Conservation (phyloP, 2,113 vertebrate species). For the Pomatorhinus ruficollis region DNA sequence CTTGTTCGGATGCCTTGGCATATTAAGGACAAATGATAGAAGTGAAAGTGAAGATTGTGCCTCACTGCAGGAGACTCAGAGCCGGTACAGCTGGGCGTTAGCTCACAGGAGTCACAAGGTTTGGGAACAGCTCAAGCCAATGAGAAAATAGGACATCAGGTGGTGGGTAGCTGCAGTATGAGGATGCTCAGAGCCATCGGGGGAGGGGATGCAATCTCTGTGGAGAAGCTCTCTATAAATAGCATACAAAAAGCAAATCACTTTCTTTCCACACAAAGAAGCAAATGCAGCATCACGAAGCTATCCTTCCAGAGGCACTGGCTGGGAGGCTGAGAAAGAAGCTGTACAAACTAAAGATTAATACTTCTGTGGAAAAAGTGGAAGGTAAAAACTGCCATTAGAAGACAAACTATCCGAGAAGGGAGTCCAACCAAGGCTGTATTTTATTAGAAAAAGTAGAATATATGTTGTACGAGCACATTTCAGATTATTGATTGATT, state of each 20-base stretch:
- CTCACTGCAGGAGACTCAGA: slow-evolving; percentile 20
- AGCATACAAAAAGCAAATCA: slow-evolving; percentile 42
- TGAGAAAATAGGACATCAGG: slow-evolving; percentile 69
- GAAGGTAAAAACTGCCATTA: background rate
- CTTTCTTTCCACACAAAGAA: slow-evolving; percentile 29
- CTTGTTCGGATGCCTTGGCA: background rate
- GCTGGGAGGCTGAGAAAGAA: background rate
- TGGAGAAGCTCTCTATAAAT: slow-evolving; percentile 54
- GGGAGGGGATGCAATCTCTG: slow-evolving; percentile 4
- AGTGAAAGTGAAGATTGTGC: slow-evolving; percentile 41
- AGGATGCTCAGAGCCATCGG: background rate
- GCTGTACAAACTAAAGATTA: background rate
- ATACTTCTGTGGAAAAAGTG: background rate
- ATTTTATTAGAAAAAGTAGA: background rate
- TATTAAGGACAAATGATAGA: slow-evolving; percentile 18
- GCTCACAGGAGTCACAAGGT: slow-evolving; percentile 33
- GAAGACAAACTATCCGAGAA: background rate
- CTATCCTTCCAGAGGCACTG: background rate
- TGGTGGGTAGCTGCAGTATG: background rate
- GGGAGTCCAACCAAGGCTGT: background rate
- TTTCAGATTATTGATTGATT: background rate
- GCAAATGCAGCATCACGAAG: background rate
- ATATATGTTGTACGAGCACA: background rate
- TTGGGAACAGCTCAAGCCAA: slow-evolving; percentile 62
- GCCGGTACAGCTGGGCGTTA: background rate